Base-by-base conservation (phyloP, 2,797 vertebrate genomes). In the Spheniscus humboldti region DNA sequence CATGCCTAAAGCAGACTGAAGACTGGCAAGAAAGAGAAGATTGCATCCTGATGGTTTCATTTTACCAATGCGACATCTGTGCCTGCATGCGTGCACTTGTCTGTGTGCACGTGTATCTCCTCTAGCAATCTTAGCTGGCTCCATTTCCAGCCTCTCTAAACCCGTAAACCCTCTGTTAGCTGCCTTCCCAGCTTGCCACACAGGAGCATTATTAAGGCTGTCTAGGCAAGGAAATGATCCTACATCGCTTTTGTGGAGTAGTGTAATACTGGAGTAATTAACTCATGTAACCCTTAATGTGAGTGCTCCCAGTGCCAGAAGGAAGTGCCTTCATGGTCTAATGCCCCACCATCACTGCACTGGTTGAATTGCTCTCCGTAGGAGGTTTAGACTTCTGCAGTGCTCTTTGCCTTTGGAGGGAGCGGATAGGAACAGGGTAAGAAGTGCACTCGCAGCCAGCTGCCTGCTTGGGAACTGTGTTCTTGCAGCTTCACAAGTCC, bases 211-310 rank as follows among this genome's bases (percentile, higher is more conserved):
- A 17, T 48, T 56, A 73, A 56, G 56, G 60, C 48, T 91, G 16
- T 19, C 25, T 33, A 22, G 64, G 73, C 66, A 52, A 78, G 39
- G 57, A 31, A 63, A 84, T 5, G 16, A 72, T 80, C 62, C 66
- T 56, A 2, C 10, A 0, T 59, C 52, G 16, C 12, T 93, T 93
- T 48, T 47, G 43, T 47, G 59, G 57, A 64, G 66, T 18, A 37
- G 41, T 24, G 47, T 45, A 55, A 52, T 37, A 2, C 28, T 27
- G 28, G 53, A 35, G 50, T 59, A 48, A 78, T 88, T 73, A 88
- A 80, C 25, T 68, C 0, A 0, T 0, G 6, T 41, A 23, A 50
- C 47, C 31, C 53, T 76, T 56, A 22, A 35, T 7, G 59, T 13
- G 67, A 37, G 39, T 2, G 41, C 30, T 91, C 16, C 27, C 3